Base-by-base conservation (phyloP, 2,113 vertebrate genomes). In the Stigmatopora argus region DNA sequence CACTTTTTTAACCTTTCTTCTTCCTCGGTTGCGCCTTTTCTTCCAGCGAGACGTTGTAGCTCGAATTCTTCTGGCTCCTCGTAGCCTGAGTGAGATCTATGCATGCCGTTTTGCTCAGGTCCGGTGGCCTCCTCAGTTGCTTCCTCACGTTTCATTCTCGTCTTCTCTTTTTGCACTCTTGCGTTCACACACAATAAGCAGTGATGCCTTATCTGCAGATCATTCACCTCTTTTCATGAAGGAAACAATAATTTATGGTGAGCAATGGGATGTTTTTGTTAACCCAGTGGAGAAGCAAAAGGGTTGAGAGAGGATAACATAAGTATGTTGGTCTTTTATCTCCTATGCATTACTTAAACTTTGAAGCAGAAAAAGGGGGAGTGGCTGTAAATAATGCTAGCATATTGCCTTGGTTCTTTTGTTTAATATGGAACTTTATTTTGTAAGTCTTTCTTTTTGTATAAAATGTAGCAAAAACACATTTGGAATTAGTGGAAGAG, bases 361-460 rank as follows among this genome's bases (percentile, higher is more conserved):
- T 69, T 21, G 56, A 14, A 41, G 0, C 21, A 48, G 59, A 26
- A 31, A 91, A 91, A 86, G 89, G 92, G n/a, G 87, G 90, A 88
- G 85, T 61, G 90, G 93, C 88, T 98, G 97, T 98, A 98, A 84
- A 99, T 97, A 96, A 89, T 86, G 91, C 92, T 91, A 94, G 92
- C 92, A 90, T 92, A 93, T 93, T 94, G 94, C 93, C 95, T 96
- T 95, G 92, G 92, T 94, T 95, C 92, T 92, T 90, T 90, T 82
- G 84, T 91, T 98, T 98, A 96, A 97, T 98, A 96, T 98, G 95
- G 92, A 94, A 94, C 93, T 94, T 97, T 96, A 95, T 97, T 97
- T 96, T 90, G 90, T 95, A 96, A 94, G 92, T 94, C 93, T 93
- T 92, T 94, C 90, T 93, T 93, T 98, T 97, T 97, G 94, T 98